Evolutionary conservation across 2,888 invertebrate genomes (phyloP), one percentile per base, ranked within the genome.

Genomic region (Aspidiotus destructor): DNA sequence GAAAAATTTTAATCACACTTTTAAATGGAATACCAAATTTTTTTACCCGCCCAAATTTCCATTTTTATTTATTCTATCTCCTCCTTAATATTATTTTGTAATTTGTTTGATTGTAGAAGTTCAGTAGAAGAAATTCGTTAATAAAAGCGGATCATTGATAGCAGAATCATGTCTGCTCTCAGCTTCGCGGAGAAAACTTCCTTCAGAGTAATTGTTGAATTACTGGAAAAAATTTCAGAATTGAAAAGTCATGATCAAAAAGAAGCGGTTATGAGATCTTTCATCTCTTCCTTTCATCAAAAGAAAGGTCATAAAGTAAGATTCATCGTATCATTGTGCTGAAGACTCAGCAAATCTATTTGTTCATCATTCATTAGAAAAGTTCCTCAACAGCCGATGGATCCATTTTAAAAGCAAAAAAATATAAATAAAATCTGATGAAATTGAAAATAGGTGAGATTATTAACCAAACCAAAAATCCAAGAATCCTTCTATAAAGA

Each of bases 141-240:
- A 28, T 28, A 28, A 28, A 5, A 5, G 28, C 28, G 28, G 28
- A 28, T 5, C 28, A 28, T 28, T 5, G 28, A 28, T 11, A 2
- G 1, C 48, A 16, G 41, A 60, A 67, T n/a, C 11, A 67, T 68
- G 68, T 13, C 41, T 11, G 61, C 60, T 13, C 58, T 61, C 41
- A 69, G 62, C 57, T 40, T 63, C 57, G 64, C 68, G 64, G 70
- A 70, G 42, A 64, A 61, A 44, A 64, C 68, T 55, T 52, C 62
- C 55, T 86, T 85, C 75, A 78, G 76, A 72, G 78, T 80, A 44
- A 76, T 87, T n/a, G 85, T 86, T 74, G 74, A 76, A 40, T 74
- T 85, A 17, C 80, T 87, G 71, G 86, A 89, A 73, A 80, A 81
- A 73, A 78, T 88, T 57, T 77, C 77, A 58, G 80, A 79, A 74